Evolutionary conservation across 2,113 vertebrate genomes (phyloP).

Genomic region (Boulengeromyrus knoepffleri): DNA sequence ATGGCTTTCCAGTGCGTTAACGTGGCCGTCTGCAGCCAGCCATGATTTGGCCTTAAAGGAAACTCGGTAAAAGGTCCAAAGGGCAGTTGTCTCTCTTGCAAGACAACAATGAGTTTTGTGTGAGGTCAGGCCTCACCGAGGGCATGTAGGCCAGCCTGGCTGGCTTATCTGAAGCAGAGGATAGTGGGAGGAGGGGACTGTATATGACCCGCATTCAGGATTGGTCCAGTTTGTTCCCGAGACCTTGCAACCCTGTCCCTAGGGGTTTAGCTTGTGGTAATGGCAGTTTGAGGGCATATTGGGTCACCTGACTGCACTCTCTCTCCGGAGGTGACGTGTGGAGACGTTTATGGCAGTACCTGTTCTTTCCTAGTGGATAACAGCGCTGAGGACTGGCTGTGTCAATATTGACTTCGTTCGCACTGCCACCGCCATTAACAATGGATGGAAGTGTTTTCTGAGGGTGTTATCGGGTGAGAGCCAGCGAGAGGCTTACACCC

Average conservation of each 20-base stretch:
- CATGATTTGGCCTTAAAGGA: conserved; percentile 43
- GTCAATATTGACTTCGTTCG: conserved; percentile 44
- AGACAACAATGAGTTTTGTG: conserved; percentile 53
- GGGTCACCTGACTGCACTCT: not conserved
- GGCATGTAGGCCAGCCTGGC: conserved; percentile 46
- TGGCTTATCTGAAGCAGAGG: conserved; percentile 51
- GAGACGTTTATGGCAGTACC: conserved; percentile 33
- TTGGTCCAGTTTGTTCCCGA: not conserved
- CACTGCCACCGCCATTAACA: conserved; percentile 23
- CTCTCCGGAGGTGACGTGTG: not conserved
- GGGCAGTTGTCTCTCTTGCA: conserved; percentile 50
- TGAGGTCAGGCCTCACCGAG: conserved; percentile 34
- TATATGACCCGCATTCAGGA: not conserved
- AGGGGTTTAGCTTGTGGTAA: not conserved
- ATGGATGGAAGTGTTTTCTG: conserved; percentile 8
- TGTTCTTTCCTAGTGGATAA: conserved; percentile 17
- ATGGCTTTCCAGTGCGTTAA: not conserved
- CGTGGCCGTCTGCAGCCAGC: conserved; percentile 31
- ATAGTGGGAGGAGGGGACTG: conserved; percentile 7
- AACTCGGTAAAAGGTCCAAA: conserved; percentile 48
- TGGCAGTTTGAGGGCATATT: not conserved
- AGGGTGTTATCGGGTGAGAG: not conserved
- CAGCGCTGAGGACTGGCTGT: conserved; percentile 27
- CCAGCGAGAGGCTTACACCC: not conserved
- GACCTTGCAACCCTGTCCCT: not conserved